phyloP scores from a whole-genome alignment of 2,113 vertebrate species.

The Microtus ochrogaster region DNA sequence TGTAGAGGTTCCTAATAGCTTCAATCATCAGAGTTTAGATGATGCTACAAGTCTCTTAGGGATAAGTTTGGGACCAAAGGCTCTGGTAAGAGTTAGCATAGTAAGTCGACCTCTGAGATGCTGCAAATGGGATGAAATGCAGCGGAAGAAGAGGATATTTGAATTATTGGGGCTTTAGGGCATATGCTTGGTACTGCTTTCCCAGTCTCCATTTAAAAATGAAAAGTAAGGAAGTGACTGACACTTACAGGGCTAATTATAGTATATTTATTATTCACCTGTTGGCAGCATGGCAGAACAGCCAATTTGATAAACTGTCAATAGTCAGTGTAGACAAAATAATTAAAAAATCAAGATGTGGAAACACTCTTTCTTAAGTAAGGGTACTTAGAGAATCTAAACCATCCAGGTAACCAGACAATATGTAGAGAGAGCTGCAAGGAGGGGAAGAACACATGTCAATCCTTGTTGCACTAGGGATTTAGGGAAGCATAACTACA shows the following conservation, averaged over 20 bases:
- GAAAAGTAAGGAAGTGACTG: neutral
- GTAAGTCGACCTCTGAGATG: neutral
- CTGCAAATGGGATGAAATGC: too few relatives aligned
- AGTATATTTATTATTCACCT: neutral
- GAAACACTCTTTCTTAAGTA: neutral
- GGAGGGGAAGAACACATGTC: too few relatives aligned
- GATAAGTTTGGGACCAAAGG: neutral
- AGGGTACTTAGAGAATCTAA: neutral
- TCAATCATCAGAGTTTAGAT: neutral
- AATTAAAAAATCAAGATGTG: neutral
- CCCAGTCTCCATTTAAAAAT: neutral
- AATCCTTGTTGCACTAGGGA: neutral
- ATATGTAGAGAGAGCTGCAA: too few relatives aligned
- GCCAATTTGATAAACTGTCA: neutral
- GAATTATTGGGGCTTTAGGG: neutral
- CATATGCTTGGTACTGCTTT: neutral
- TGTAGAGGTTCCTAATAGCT: neutral
- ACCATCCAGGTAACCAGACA: too few relatives aligned
- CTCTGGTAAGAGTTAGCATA: neutral
- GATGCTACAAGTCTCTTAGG: neutral
- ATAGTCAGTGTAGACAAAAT: neutral
- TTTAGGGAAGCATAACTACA: neutral
- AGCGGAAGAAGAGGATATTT: neutral
- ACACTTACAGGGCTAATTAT: neutral
- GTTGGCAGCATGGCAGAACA: neutral